Evolutionary conservation across 2,113 vertebrate species (phyloP), one percentile per base, ranked within the genome.

Genomic region (Hoplias malabaricus): DNA sequence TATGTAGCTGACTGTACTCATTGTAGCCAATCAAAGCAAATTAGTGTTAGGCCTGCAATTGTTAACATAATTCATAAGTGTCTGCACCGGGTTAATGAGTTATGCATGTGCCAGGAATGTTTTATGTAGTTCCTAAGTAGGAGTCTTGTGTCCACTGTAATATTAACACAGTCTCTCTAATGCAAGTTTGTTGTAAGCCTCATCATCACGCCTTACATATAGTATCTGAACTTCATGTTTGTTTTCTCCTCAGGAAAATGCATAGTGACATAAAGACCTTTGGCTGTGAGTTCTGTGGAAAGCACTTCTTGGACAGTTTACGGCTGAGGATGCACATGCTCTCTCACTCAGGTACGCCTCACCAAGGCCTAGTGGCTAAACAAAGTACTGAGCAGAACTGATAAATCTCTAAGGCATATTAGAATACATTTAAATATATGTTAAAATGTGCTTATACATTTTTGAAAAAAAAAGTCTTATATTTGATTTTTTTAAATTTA

Each of bases 251-350:
- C 84, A 99, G 97, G 94, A 96, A 96, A 88, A 93, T 98, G 84
- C 97, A 99, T 87, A 95, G 94, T 48, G 94, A 95, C 46, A 96
- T 98, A 93, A 98, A 96, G 93, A 98, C 95, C 0, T 98, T 98
- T 7, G 95, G 95, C 87, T 99, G 98, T 21, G 97, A 99, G 83
- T 93, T 96, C 86, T 99, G 98, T 25, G 97, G 98, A 81, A 99
- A 98, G 89, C 92, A 96, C 80, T 99, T 99, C 92, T 93, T 98
- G 92, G 98, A 99, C 91, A 99, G 95, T 89, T 93, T 99, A 90
- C 93, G 98, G 31, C 95, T 99, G 68, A 92, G 98, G 87, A 99
- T 99, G 97, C 98, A 99, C 93, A 96, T 98, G 95, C 89, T 99
- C 91, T 98, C 96, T 89, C 98, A 99, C 89, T 94, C 98, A 96